phyloP scores from a whole-genome alignment of 2,797 vertebrate genomes.

The Margarornis squamiger region DNA sequence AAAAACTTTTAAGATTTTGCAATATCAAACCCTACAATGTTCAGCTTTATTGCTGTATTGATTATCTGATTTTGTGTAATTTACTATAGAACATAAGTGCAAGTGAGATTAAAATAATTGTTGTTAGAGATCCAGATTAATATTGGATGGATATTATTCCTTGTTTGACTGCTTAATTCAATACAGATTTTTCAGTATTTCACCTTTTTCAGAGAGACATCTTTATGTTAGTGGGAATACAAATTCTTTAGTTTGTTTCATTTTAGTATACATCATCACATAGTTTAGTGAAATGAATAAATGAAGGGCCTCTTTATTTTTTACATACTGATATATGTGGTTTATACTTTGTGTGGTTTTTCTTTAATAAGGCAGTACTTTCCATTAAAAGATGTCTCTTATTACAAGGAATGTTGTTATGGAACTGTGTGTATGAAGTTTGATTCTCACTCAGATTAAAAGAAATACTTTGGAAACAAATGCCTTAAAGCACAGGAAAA shows the following conservation, averaged over 20 bases:
- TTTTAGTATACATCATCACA: conserved; percentile 21
- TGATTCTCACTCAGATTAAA: conserved; percentile 67
- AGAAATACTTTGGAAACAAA: conserved; percentile 55
- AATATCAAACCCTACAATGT: neutral
- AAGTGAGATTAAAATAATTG: neutral
- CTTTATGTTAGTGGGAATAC: neutral
- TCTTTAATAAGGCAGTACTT: conserved; percentile 53
- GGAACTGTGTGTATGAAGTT: conserved; percentile 33
- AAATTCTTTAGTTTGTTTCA: neutral
- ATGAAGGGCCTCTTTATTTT: neutral
- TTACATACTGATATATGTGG: conserved; percentile 1
- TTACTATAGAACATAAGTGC: neutral
- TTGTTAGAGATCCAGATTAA: conserved; percentile 4
- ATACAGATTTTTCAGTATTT: neutral
- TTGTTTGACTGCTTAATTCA: conserved; percentile 2
- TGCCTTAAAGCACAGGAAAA: conserved; percentile 51
- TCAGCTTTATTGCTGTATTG: neutral
- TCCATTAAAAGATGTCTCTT: conserved; percentile 54
- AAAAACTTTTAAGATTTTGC: neutral
- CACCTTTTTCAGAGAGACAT: neutral
- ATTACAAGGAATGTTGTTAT: conserved; percentile 58
- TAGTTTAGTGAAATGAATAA: conserved; percentile 51
- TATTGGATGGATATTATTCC: neutral
- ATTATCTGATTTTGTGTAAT: conserved; percentile 23
- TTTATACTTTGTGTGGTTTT: conserved; percentile 41